Conservation (phyloP, 1,140 invertebrate genomes). For the Drosophila sp. region DNA sequence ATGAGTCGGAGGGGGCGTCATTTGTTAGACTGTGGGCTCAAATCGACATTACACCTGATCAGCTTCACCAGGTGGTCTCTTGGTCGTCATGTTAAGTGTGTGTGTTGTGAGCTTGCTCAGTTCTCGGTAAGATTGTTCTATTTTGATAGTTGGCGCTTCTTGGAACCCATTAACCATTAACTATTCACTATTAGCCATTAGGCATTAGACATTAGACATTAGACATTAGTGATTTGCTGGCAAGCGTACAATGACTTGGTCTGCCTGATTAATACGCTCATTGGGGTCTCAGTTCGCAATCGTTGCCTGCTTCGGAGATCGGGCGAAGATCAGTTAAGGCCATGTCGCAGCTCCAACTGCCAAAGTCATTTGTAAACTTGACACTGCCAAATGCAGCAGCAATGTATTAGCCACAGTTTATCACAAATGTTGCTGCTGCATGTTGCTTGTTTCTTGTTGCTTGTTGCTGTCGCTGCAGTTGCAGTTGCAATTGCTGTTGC, state of each 20-base stretch:
- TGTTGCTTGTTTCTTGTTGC: no score
- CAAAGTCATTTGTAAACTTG: slow-evolving; percentile 83
- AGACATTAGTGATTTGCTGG: slow-evolving; percentile 42
- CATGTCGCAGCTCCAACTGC: slow-evolving; percentile 61
- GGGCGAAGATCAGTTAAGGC: slow-evolving; percentile 62
- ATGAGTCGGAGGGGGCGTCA: slow-evolving; percentile 72
- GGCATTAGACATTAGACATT: slow-evolving; percentile 18
- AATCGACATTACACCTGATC: slow-evolving; percentile 41
- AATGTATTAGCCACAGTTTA: slow-evolving; percentile 80
- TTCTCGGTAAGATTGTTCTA: slow-evolving; percentile 79
- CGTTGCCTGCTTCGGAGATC: neutral
- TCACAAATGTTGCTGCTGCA: slow-evolving; percentile 60
- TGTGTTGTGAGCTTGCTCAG: slow-evolving; percentile 5
- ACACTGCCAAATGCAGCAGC: slow-evolving; percentile 78
- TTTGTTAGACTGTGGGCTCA: slow-evolving; percentile 51
- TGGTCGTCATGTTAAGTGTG: slow-evolving; percentile 7
- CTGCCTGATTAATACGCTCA: slow-evolving; percentile 70
- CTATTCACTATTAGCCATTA: slow-evolving; percentile 34
- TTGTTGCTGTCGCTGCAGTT: slow-evolving; percentile 27
- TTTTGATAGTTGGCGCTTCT: slow-evolving; percentile 69
- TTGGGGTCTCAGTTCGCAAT: slow-evolving; percentile 40
- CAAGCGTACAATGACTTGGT: slow-evolving; percentile 67
- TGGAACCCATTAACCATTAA: slow-evolving; percentile 60
- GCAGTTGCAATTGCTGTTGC: slow-evolving; percentile 48
- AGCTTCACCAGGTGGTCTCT: slow-evolving; percentile 59